Evolutionary conservation across 2,888 invertebrate species (phyloP).

Genomic region (Marronus borbonicus): DNA sequence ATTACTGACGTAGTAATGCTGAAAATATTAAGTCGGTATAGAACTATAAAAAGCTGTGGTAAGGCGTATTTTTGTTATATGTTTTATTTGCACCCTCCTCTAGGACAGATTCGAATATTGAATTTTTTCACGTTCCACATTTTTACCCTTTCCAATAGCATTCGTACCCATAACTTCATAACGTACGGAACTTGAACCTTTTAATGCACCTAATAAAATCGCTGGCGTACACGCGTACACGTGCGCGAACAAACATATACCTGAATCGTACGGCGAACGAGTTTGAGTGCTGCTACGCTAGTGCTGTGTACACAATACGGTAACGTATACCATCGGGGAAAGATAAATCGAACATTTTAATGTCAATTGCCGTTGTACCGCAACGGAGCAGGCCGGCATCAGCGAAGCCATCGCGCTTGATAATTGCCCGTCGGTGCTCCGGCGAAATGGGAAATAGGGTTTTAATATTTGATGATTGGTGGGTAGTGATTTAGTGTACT

Average conservation of each 20-base stretch:
- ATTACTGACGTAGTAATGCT: too few species aligned
- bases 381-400: constrained; percentile 18
- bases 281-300: neutral
- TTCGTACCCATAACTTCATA: constrained; percentile 12
- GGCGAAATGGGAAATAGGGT: constrained; percentile 48
- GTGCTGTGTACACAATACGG: neutral
- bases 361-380: constrained; percentile 38
- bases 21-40: too few species aligned
- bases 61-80: too few species aligned
- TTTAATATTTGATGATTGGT: constrained; percentile 58
- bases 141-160: neutral
- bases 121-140: neutral
- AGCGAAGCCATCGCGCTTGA: constrained; percentile 27
- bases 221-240: neutral
- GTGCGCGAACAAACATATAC: neutral
- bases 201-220: constrained; percentile 19
- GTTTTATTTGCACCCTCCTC: too few species aligned
- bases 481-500: constrained; percentile 56
- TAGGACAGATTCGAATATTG: too few species aligned
- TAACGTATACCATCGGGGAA: neutral
- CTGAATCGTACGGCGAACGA: too few species aligned
- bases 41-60: too few species aligned
- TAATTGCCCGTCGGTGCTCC: constrained; percentile 34
- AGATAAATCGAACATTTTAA: constrained; percentile 42
- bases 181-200: constrained; percentile 11